Conservation (phyloP, 2,113 vertebrate genomes). For the Zapus hudsonius region DNA sequence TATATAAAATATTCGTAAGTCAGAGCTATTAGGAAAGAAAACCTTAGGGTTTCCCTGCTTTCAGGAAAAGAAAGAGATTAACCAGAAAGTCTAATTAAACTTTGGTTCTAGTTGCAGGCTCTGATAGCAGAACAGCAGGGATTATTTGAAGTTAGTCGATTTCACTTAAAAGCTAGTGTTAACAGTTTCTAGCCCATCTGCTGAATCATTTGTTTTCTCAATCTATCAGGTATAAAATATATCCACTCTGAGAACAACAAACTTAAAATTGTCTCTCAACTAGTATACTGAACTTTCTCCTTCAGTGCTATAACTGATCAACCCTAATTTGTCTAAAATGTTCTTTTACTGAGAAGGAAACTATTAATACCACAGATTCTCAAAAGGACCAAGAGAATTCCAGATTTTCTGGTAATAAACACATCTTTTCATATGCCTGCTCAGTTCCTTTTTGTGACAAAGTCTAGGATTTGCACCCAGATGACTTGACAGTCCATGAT, state of each 20-base stretch:
- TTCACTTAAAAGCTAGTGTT: background rate
- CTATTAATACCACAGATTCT: background rate
- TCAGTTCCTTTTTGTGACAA: background rate
- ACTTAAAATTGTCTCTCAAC: background rate
- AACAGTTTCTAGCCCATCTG: background rate
- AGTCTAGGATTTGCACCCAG: background rate
- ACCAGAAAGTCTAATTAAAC: slow-evolving; percentile 8
- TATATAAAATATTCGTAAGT: slow-evolving; percentile 16
- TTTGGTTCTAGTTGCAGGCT: background rate
- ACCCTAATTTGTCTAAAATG: background rate
- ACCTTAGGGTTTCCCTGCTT: background rate
- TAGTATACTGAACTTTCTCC: background rate
- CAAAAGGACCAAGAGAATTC: background rate
- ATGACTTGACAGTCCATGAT: background rate
- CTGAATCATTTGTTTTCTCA: slow-evolving; percentile 2
- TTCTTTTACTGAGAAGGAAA: background rate
- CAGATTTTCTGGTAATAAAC: background rate
- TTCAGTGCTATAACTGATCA: background rate
- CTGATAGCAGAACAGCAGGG: background rate
- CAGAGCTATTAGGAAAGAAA: background rate
- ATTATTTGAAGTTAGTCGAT: slow-evolving; percentile 14
- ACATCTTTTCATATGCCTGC: background rate
- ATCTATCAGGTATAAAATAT: background rate
- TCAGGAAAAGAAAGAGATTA: background rate
- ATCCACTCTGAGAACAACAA: background rate